phyloP scores from a whole-genome alignment of 2,888 invertebrate species.

The Chaitophorus viminalis region DNA sequence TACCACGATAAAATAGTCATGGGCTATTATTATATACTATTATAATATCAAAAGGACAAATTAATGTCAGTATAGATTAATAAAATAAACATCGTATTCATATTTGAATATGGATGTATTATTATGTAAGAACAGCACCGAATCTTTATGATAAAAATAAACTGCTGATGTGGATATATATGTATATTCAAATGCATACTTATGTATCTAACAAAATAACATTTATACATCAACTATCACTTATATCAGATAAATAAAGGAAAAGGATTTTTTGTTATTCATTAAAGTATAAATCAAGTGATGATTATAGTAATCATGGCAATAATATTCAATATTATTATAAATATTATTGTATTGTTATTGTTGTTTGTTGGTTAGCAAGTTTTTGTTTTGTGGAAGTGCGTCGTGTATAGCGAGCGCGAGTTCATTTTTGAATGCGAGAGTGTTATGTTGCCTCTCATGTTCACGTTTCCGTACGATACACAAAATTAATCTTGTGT shows the following conservation, averaged over 20 bases:
- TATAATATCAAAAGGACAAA: not conserved
- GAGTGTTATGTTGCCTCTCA: not conserved
- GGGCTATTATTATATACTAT: not conserved
- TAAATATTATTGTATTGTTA: not conserved
- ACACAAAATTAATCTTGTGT: conserved; percentile 34
- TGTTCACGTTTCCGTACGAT: conserved; percentile 3
- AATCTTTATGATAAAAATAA: not conserved
- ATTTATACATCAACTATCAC: too few species aligned
- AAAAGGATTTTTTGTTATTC: not conserved
- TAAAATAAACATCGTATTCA: not conserved
- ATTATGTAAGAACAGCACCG: not conserved
- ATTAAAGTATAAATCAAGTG: not conserved
- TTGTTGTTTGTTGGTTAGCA: not conserved
- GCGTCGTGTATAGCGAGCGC: not conserved
- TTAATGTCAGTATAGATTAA: not conserved
- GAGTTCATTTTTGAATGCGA: conserved; percentile 2
- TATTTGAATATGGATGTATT: not conserved
- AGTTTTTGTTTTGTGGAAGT: not conserved
- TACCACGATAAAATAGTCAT: not conserved
- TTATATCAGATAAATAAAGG: not conserved
- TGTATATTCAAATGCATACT: too few species aligned
- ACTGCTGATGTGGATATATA: not conserved
- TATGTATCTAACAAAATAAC: not conserved
- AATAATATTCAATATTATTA: not conserved
- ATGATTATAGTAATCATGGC: not conserved